Evolutionary conservation across 2,888 invertebrate species (phyloP).

Genomic region (Standfussiana lucernea): DNA sequence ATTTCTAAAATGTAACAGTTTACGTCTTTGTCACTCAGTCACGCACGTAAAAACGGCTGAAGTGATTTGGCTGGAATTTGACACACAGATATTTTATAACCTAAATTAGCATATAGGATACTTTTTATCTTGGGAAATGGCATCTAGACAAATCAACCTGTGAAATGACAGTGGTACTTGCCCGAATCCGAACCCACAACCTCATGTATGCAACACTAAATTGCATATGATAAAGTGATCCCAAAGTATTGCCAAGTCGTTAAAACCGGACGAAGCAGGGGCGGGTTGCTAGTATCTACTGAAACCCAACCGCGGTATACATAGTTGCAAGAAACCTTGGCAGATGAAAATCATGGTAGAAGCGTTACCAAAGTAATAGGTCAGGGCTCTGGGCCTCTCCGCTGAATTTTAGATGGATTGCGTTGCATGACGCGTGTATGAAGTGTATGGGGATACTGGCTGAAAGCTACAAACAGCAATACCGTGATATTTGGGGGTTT

Average conservation of each 20-base stretch:
- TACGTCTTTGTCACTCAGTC: too few species aligned
- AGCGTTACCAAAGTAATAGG: constrained; percentile 44
- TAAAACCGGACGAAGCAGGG: background rate
- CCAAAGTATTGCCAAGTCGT: background rate
- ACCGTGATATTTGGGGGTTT: constrained; percentile 2
- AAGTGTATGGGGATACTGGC: constrained; percentile 1
- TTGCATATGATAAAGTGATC: background rate
- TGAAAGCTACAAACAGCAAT: background rate
- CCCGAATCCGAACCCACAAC: background rate
- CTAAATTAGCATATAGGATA: background rate
- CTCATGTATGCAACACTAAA: background rate
- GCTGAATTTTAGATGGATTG: constrained; percentile 53
- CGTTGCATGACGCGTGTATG: constrained; percentile 29
- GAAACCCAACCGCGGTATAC: background rate
- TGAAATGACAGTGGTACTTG: too few species aligned
- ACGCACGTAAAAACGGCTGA: background rate
- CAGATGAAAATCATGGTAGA: constrained; percentile 45
- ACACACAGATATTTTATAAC: background rate
- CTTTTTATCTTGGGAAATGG: background rate
- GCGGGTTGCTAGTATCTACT: background rate
- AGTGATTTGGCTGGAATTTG: background rate
- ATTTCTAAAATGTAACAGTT: too few species aligned
- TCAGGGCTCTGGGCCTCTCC: constrained; percentile 37
- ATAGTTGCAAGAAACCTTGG: constrained; percentile 3
- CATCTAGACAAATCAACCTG: too few species aligned